These are phyloP conservation scores for Coranthus polyacanthus DNA, from an alignment of 2,797 vertebrate species.

Conservation along the genomic window DNA sequence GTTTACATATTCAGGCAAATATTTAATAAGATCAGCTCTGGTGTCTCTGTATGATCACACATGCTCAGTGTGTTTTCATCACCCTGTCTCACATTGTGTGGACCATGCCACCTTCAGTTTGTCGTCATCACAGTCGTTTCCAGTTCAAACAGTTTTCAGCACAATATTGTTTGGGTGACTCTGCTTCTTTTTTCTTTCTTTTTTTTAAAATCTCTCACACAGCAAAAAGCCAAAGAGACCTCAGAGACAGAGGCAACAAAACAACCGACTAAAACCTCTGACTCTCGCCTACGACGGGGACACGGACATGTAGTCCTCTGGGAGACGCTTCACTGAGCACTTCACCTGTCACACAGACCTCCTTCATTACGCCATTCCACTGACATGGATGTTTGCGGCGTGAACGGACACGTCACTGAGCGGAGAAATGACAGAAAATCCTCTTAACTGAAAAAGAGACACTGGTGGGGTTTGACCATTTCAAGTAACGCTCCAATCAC, in stretches of 20 bases:
- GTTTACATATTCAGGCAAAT: too few species aligned
- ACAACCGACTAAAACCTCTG: slow-evolving; percentile 97
- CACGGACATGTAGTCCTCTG: slow-evolving; percentile 91
- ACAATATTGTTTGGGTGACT: too few species aligned
- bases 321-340: slow-evolving; percentile 37
- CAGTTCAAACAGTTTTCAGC: too few species aligned
- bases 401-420: slow-evolving; percentile 61
- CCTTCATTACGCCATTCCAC: slow-evolving; percentile 50
- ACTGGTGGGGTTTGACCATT: slow-evolving; percentile 57
- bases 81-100: too few species aligned
- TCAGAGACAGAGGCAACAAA: slow-evolving; percentile 95
- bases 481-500: slow-evolving; percentile 50
- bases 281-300: slow-evolving; percentile 98
- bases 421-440: slow-evolving; percentile 55
- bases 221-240: slow-evolving; percentile 99
- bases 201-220: slow-evolving; percentile 46
- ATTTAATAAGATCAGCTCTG: too few species aligned
- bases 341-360: slow-evolving; percentile 53
- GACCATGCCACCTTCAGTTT: too few species aligned
- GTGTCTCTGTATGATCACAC: too few species aligned
- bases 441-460: slow-evolving; percentile 55
- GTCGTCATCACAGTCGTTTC: too few species aligned
- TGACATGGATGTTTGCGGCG: slow-evolving; percentile 57
- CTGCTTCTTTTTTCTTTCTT: too few species aligned
- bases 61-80: too few species aligned